Evolutionary conservation across 2,797 vertebrate genomes (phyloP).

Genomic region (Carapus acus): DNA sequence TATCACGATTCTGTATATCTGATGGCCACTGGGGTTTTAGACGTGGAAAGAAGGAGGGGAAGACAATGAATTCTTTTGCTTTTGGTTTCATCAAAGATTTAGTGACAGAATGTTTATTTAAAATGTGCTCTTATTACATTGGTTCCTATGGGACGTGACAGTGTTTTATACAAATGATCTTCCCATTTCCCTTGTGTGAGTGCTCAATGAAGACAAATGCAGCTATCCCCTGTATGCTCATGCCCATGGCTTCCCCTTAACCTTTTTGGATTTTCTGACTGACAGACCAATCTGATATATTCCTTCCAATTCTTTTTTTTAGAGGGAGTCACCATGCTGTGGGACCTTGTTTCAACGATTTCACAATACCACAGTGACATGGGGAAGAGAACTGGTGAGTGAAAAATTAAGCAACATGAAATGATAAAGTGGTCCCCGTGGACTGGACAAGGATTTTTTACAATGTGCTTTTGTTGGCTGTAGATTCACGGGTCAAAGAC

Average conservation of each 20-base stretch:
- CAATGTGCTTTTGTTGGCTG: constrained; percentile 25
- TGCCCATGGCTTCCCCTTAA: constrained; percentile 9
- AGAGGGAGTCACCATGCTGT: constrained; percentile 59
- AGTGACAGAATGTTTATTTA: too few relatives aligned
- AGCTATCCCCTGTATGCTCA: constrained; percentile 72
- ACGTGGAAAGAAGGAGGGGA: too few relatives aligned
- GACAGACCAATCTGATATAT: not conserved
- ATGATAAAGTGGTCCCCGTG: not conserved
- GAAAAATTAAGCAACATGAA: not conserved
- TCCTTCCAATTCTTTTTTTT: constrained; percentile 21
- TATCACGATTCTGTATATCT: not conserved
- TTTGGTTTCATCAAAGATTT: too few relatives aligned
- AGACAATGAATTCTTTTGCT: too few relatives aligned
- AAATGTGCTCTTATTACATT: too few relatives aligned
- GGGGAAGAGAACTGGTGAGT: constrained; percentile 78
- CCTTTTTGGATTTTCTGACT: constrained; percentile 2
- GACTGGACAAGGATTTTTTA: constrained; percentile 2
- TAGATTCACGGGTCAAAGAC: constrained; percentile 81
- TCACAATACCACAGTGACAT: constrained; percentile 72
- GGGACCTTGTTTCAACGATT: constrained; percentile 51
- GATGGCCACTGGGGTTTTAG: too few relatives aligned
- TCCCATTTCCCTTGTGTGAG: too few relatives aligned
- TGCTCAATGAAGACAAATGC: constrained; percentile 49
- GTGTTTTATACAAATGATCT: too few relatives aligned
- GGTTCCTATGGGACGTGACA: too few relatives aligned